phyloP scores from a whole-genome alignment of 2,888 invertebrate genomes.

The Eupithecia subumbrata region DNA sequence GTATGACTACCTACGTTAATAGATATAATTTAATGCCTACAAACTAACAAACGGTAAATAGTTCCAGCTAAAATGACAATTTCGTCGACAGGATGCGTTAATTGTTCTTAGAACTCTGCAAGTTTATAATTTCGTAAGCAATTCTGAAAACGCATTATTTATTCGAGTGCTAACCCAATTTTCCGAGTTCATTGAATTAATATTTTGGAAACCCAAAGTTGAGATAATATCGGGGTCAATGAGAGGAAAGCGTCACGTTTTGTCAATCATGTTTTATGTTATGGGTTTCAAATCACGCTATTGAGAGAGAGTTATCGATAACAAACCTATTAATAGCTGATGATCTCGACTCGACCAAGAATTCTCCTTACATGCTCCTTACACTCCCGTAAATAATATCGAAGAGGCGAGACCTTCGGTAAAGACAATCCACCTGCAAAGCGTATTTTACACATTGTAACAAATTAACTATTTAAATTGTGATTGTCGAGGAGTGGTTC shows the following conservation, averaged over 20 bases:
- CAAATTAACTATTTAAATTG: no score
- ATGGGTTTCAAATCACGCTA: conserved; percentile 5
- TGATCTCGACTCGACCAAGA: background rate
- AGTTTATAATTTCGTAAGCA: conserved; percentile 11
- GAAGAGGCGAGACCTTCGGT: background rate
- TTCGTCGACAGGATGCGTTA: conserved; percentile 2
- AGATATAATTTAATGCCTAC: background rate
- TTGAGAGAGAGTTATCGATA: conserved; percentile 17
- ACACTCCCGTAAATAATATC: background rate
- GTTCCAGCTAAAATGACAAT: conserved; percentile 4
- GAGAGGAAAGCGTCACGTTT: conserved; percentile 28
- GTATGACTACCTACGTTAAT: background rate
- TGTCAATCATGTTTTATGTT: conserved; percentile 28
- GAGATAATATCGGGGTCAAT: conserved; percentile 26
- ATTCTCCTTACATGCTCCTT: background rate
- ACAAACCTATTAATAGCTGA: background rate
- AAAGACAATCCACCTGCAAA: background rate
- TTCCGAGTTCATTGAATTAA: conserved; percentile 21
- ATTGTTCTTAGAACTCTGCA: conserved; percentile 5
- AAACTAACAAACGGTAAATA: background rate
- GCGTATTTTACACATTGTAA: background rate
- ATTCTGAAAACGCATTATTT: conserved; percentile 20
- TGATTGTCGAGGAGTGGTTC: no score
- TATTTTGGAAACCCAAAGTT: conserved; percentile 18
- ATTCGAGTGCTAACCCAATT: conserved; percentile 16